A percentile compares a stretch with the other conserved stretches of the same genome.
These are phyloP conservation scores for Nomada hirtipes DNA, from an alignment of 2,888 invertebrate species.

Conservation along the genomic window DNA sequence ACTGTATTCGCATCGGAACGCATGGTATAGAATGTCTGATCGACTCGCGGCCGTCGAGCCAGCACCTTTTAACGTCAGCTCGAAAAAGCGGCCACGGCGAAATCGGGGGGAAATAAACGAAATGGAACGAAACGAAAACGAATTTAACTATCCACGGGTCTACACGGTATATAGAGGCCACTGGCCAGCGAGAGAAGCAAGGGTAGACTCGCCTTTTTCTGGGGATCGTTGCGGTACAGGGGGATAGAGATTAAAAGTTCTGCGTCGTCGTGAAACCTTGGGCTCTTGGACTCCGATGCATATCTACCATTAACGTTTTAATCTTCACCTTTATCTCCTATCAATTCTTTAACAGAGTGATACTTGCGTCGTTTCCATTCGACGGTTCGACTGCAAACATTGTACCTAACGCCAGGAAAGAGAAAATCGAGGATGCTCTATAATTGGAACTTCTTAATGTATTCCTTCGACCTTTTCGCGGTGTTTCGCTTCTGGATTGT, in stretches of 20 bases:
- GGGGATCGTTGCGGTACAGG: slow-evolving; percentile 40
- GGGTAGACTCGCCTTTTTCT: slow-evolving; percentile 32
- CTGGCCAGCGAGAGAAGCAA: slow-evolving; percentile 15
- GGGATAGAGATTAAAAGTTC: slow-evolving; percentile 60
- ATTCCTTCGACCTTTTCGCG: neutral
- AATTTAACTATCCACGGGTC: slow-evolving; percentile 59
- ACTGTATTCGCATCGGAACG: slow-evolving; percentile 63
- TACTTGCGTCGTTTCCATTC: neutral
- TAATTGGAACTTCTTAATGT: neutral
- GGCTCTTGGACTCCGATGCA: slow-evolving; percentile 14
- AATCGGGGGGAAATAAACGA: slow-evolving; percentile 65
- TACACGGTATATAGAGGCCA: neutral
- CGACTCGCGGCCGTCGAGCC: slow-evolving; percentile 18
- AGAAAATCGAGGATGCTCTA: slow-evolving; percentile 2
- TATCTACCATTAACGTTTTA: slow-evolving; percentile 32
- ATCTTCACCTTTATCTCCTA: slow-evolving; percentile 19
- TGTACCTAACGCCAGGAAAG: too few relatives aligned
- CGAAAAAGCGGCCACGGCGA: slow-evolving; percentile 46
- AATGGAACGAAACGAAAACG: slow-evolving; percentile 57
- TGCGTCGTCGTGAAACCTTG: slow-evolving; percentile 28
- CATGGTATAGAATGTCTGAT: slow-evolving; percentile 46
- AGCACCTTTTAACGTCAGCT: slow-evolving; percentile 32
- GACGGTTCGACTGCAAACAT: neutral
- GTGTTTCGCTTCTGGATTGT: neutral
- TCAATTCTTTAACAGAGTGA: neutral